Evolutionary conservation across 2,797 vertebrate genomes (phyloP).

Genomic region (Enteromius trimaculatus): DNA sequence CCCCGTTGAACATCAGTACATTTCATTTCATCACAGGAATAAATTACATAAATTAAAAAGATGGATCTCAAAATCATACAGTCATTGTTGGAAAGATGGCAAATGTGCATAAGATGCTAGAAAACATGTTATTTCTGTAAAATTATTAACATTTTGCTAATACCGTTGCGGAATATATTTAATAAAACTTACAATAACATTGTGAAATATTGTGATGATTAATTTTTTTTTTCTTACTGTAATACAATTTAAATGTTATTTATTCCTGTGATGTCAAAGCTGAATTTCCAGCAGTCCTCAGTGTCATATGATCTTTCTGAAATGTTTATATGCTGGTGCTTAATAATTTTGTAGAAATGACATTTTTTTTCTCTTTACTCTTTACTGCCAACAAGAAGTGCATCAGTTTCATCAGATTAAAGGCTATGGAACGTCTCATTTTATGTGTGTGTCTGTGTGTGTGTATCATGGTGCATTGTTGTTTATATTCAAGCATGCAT

Average conservation of each 20-base stretch:
- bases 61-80: neutral
- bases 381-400: neutral
- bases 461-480: neutral
- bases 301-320: neutral
- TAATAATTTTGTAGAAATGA: neutral
- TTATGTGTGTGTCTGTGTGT: constrained; percentile 12
- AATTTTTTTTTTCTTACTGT: neutral
- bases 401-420: neutral
- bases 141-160: neutral
- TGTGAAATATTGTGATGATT: neutral
- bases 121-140: neutral
- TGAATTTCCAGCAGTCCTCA: neutral
- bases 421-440: neutral
- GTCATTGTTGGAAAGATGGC: neutral
- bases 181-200: neutral
- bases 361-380: neutral
- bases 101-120: neutral
- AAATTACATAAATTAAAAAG: neutral
- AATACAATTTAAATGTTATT: neutral
- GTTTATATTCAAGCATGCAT: neutral
- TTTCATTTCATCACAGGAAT: neutral
- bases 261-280: neutral
- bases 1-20: neutral
- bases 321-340: neutral
- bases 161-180: neutral